Base-by-base conservation (phyloP, 1,140 invertebrate species). In the Sesamia nonagrioides region DNA sequence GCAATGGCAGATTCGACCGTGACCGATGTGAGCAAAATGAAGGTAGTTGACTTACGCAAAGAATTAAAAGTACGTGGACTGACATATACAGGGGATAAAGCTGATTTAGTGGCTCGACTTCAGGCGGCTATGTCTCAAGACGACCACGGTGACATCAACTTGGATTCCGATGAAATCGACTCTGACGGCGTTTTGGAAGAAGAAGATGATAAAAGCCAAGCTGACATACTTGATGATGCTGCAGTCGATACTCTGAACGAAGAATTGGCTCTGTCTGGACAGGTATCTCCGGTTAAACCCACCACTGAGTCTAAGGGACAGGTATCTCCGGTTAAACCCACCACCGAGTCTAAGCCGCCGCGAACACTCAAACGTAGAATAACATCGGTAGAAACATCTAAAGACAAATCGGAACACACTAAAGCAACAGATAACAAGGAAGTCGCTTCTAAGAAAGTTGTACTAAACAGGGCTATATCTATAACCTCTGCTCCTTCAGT, bases 61-160 rank as follows among this genome's bases (percentile, higher is more conserved):
- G 97, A 98, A 92, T 92, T 98, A 37, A 98, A 98, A 92, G 94
- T 96, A 79, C 96, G 97, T 87, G 97, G 97, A 54, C 92, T 98
- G 15, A 94, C 96, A 17, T 96, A 96, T 15, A 94, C 96, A 56
- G 98, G 98, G 11, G 98, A 98, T 88, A 98, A 98, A 96, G 97
- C 95, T 42, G 97, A 98, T 85, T 93, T 98, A 50, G 93, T 97
- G 27, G 96, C 97, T 77, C 96, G 98, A 82, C 95, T 98, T 60
- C 97, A 97, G 87, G 91, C 96, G 54, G 96, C 96, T 5, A 91
- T 97, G 71, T 81, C 95, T 63, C 91, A 93, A 76, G 94, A 95
- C 17, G 92, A 94, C 18, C 89, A 94, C 60, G 89, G 82, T 11
- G 94, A 95, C 80, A 93, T 95, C 21, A 92, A 89, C 33, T 86